Base-by-base conservation (phyloP, 1,140 invertebrate genomes). In the Philotrypesis tridentata region DNA sequence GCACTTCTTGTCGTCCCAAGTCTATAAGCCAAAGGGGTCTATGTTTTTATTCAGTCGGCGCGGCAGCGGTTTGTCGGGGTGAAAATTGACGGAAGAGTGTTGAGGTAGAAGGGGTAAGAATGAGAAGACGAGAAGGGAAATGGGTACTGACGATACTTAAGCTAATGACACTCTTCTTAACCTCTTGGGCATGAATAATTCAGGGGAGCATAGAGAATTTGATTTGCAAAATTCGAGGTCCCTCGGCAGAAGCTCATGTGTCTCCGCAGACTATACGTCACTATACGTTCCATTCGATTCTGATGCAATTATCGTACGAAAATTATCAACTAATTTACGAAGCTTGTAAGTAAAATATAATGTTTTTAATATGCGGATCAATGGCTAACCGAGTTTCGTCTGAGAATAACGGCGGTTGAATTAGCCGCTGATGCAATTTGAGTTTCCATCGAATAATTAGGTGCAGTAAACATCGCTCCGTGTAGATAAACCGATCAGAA, bases 121-220 rank as follows among this genome's bases (percentile, higher is more conserved):
- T 7, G 12, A n/a, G 21, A 43, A 0, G 67, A 11, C 17, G 37
- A 0, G 67, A 60, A 9, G 29, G 5, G 31, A 72, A 67, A 21
- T 60, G 29, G 33, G 21, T 65, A 60, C 79, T 61, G 48, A 55
- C 60, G 75, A 77, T 75, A 79, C 82, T 83, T 83, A 80, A 70
- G 68, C 73, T 83, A 83, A 83, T 83, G 82, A 83, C 72, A 80
- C 76, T 83, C 72, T 80, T 83, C 63, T 23, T 71, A 76, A 80
- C 25, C 72, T 63, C 76, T 79, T 61, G 14, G 61, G 11, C 78
- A 71, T 80, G 82, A 83, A 83, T 83, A 70, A 83, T 83, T 83
- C 73, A 83, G 25, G 63, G 25, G 33, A 61, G 21, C 48, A 31
- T 68, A 43, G 48, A 33, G 55, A 79, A 83, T 83, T 83, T 75